Conservation (phyloP, 2,888 invertebrate genomes). For the Phymatocera aterrima region DNA sequence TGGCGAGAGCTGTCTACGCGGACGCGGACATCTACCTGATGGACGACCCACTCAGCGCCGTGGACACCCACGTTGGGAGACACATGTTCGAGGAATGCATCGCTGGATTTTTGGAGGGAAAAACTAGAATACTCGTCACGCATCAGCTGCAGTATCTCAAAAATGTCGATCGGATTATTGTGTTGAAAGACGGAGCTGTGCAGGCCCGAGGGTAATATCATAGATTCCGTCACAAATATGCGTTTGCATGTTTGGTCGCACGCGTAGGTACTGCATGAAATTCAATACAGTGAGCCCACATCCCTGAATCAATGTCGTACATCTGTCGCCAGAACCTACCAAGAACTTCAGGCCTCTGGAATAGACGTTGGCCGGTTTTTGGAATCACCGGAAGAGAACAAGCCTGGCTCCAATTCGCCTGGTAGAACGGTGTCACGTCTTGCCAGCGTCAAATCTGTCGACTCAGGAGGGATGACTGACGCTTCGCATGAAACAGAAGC, state of each 20-base stretch:
- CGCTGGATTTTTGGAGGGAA: slow-evolving; percentile 77
- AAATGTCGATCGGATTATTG: slow-evolving; percentile 69
- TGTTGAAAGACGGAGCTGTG: slow-evolving; percentile 69
- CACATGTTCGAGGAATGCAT: slow-evolving; percentile 92
- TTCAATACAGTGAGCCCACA: background rate
- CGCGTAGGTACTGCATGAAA: too few relatives aligned
- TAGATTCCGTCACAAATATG: background rate
- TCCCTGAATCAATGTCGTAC: background rate
- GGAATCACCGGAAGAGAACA: slow-evolving; percentile 68
- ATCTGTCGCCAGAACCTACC: slow-evolving; percentile 77
- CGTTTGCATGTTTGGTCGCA: background rate
- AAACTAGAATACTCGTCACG: slow-evolving; percentile 78
- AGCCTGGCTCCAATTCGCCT: slow-evolving; percentile 53
- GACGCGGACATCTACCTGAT: slow-evolving; percentile 91
- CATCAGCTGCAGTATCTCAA: slow-evolving; percentile 79
- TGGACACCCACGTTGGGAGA: slow-evolving; percentile 92
- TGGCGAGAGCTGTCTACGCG: slow-evolving; percentile 91
- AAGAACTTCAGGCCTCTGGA: slow-evolving; percentile 83
- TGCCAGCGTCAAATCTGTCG: slow-evolving; percentile 66
- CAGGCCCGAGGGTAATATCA: slow-evolving; percentile 63
- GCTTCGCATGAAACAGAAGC: background rate
- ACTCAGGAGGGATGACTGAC: background rate
- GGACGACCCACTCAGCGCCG: slow-evolving; percentile 94
- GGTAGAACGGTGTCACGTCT: slow-evolving; percentile 65
- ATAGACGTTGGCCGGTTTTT: slow-evolving; percentile 87